Evolutionary conservation across 2,888 invertebrate species (phyloP).

Genomic region (Drosophila birchii): DNA sequence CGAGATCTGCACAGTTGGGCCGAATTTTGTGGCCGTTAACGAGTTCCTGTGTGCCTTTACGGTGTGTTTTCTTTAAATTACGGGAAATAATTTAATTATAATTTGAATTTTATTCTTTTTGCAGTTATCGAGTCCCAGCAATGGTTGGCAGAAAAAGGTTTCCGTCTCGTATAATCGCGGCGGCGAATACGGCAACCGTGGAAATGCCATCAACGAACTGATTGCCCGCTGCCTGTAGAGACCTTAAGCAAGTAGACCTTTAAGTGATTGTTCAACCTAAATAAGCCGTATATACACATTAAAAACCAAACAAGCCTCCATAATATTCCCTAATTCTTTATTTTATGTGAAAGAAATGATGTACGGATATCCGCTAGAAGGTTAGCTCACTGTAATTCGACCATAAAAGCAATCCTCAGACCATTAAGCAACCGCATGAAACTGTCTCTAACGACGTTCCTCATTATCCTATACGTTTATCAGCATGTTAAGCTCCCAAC

Average conservation of each 20-base stretch:
- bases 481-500: constrained; percentile 48
- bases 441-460: constrained; percentile 67
- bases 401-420: constrained; percentile 31
- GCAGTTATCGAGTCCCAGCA: constrained; percentile 82
- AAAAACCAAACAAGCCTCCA: background rate
- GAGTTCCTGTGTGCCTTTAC: constrained; percentile 81
- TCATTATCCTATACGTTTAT: constrained; percentile 67
- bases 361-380: background rate
- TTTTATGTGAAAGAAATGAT: background rate
- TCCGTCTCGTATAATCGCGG: constrained; percentile 83
- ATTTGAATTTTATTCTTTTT: constrained; percentile 1
- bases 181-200: constrained; percentile 84
- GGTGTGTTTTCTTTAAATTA: constrained; percentile 74
- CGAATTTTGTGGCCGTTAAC: constrained; percentile 81
- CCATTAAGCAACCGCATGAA: constrained; percentile 70
- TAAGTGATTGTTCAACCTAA: constrained; percentile 45
- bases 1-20: constrained; percentile 84
- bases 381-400: constrained; percentile 12
- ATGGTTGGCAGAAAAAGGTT: constrained; percentile 84
- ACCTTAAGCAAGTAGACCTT: constrained; percentile 55
- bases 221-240: constrained; percentile 82
- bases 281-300: constrained; percentile 36
- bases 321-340: background rate
- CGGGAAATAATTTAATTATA: background rate
- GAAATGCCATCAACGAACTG: constrained; percentile 81